These are phyloP conservation scores for Odocoileus virginianus DNA, from an alignment of 2,113 vertebrate genomes.

Conservation along the genomic window DNA sequence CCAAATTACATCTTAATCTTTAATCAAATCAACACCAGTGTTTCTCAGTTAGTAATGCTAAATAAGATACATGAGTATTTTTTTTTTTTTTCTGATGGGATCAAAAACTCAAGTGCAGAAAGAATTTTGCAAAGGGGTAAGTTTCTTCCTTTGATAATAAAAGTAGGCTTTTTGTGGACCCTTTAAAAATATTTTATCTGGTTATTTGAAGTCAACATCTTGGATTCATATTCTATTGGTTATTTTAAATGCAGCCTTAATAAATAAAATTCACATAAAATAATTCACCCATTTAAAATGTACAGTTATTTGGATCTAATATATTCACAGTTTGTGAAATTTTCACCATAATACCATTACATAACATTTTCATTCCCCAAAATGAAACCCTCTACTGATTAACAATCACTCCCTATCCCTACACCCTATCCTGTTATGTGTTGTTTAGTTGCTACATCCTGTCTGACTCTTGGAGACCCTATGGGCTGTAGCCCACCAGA, in stretches of 20 bases:
- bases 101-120: background rate
- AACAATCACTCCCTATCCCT: background rate
- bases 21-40: background rate
- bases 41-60: background rate
- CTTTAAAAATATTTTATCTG: background rate
- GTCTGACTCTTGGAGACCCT: background rate
- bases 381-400: background rate
- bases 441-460: background rate
- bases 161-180: background rate
- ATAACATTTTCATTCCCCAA: background rate
- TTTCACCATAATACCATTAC: background rate
- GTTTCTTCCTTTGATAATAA: background rate
- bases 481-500: background rate
- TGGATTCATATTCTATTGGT: background rate
- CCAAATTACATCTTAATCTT: background rate
- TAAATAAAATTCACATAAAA: background rate
- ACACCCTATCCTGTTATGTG: background rate
- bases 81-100: background rate
- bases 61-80: background rate
- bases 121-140: background rate
- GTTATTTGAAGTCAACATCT: background rate
- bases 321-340: background rate
- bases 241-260: background rate
- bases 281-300: background rate
- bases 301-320: background rate